Base-by-base conservation (phyloP, 1,140 invertebrate species). In the Chrysopa pallens region DNA sequence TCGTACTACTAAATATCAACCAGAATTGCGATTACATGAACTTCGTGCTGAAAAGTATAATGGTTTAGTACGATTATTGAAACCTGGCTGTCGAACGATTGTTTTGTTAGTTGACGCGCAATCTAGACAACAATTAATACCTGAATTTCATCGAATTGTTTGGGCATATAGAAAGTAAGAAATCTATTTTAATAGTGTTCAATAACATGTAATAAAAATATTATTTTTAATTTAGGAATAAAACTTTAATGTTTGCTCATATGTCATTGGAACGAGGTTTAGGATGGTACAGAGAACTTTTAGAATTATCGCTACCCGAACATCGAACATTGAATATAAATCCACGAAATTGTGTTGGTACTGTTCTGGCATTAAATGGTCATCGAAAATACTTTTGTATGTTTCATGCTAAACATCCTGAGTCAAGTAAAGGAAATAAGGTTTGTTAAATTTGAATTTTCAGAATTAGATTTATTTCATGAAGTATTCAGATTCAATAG, bases 321-420 rank as follows among this genome's bases (percentile, higher is more conserved):
- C 77, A 73, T 37, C 68, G 78, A 42, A 78, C 87, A 50, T 67
- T 96, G 41, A 78, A 83, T 48, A 94, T 98, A 31, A 97, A 98
- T 70, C 85, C 90, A 4, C 78, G 87, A 52, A 97, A 97, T 68
- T 96, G 91, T 63, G 80, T 97, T 29, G 95, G 95, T 6, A 98
- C 95, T 14, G 93, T 98, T 28, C 63, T 98, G 14, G 85, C 91
- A 1, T 64, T 98, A 29, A 98, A 97, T 66, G 93, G 93, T 5
- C 86, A 91, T 61, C 70, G 92, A 39, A 91, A 92, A 64, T 97
- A 97, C 64, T 97, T 96, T 66, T 96, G 89, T 59, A 92, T 98
- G 68, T 98, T 95, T 65, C 93, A 98, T 65, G 89, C 92, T 29
- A 94, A 92, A 60, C 87, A 92, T 62, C 74, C 74, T 13, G 78